Percentiles rank a stretch among this genome's conserved stretches.
phyloP scores from a whole-genome alignment of 2,888 invertebrate species.

The Amblyteles armatorius region DNA sequence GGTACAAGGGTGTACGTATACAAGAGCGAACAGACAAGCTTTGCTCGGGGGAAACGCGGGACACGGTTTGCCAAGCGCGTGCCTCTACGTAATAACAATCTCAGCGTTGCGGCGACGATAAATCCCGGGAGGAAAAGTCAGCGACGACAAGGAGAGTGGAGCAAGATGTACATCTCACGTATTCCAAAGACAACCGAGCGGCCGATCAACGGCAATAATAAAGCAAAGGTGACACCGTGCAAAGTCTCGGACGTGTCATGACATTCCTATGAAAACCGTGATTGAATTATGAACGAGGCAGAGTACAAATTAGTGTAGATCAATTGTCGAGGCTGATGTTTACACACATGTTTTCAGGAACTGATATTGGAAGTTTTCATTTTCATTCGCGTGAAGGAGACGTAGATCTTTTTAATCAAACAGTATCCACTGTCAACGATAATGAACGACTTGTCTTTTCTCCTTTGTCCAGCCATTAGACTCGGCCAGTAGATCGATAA shows the following conservation, averaged over 20 bases:
- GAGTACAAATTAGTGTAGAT: background rate
- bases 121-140: slow-evolving; percentile 55
- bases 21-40: slow-evolving; percentile 11
- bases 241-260: background rate
- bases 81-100: slow-evolving; percentile 55
- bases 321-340: background rate
- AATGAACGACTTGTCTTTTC: background rate
- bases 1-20: slow-evolving; percentile 18
- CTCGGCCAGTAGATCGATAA: background rate
- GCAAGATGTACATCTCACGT: background rate
- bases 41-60: slow-evolving; percentile 34
- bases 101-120: slow-evolving; percentile 48
- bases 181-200: background rate
- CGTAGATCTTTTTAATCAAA: background rate
- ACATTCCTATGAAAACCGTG: background rate
- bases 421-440: background rate
- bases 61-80: slow-evolving; percentile 42
- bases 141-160: slow-evolving; percentile 21
- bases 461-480: background rate
- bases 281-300: background rate
- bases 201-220: background rate
- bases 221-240: background rate
- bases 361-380: background rate
- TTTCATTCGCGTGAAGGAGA: background rate
- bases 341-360: too few relatives aligned